Conservation (phyloP, 2,797 vertebrate genomes). For the Neosalanx taihuensis region DNA sequence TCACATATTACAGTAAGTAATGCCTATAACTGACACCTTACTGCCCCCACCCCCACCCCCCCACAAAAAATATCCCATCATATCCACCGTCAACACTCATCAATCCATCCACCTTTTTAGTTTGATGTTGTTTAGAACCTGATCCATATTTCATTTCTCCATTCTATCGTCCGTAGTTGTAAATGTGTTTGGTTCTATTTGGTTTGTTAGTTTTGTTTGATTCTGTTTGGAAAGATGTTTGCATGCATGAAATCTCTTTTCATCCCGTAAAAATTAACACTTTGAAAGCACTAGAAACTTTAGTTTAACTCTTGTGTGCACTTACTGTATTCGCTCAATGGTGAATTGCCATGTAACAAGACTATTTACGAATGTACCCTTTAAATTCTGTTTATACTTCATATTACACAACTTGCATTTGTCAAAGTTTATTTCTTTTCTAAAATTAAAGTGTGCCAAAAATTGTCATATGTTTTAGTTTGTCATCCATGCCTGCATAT, state of each 20-base stretch:
- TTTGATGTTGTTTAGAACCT: constrained; percentile 47
- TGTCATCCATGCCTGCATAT: constrained; percentile 62
- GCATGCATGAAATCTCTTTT: constrained; percentile 79
- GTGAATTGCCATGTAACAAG: constrained; percentile 77
- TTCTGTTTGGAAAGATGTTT: constrained; percentile 73
- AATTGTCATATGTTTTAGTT: constrained; percentile 56
- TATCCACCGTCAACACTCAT: not conserved
- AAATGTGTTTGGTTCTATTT: constrained; percentile 59
- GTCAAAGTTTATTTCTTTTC: constrained; percentile 76
- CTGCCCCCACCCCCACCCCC: constrained; percentile 22
- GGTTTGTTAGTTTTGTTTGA: constrained; percentile 66
- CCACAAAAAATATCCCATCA: constrained; percentile 7
- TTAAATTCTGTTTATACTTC: constrained; percentile 81
- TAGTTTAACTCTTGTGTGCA: constrained; percentile 88
- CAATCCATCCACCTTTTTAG: not conserved
- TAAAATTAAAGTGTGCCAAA: constrained; percentile 76
- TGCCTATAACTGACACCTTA: constrained; percentile 82
- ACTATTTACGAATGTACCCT: constrained; percentile 86
- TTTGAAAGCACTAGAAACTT: constrained; percentile 65
- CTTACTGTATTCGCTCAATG: constrained; percentile 89
- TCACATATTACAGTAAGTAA: constrained; percentile 99
- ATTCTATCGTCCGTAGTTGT: constrained; percentile 57
- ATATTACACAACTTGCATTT: constrained; percentile 80
- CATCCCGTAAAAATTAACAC: constrained; percentile 36
- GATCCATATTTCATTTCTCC: constrained; percentile 59